Evolutionary conservation across 2,113 vertebrate genomes (phyloP), one percentile per base, ranked within the genome.

Genomic region (Grus americana): DNA sequence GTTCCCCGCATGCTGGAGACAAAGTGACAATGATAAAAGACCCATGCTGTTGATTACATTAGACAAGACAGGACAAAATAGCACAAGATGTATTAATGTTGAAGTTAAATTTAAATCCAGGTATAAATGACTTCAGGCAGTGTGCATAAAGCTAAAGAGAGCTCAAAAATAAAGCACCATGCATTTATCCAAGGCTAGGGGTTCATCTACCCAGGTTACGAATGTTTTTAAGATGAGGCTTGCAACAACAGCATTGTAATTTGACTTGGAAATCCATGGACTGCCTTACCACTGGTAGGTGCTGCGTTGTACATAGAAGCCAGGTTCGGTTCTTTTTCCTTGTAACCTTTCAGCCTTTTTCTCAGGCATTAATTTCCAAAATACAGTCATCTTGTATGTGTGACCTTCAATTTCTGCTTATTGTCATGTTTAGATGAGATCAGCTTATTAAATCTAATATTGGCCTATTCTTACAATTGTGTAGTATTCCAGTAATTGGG

Each of bases 11-110:
- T 55, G 75, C 54, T 92, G 83, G 76, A 87, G 89, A 94, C 23
- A 5, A 95, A 97, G 94, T 97, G 96, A 97, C 96, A 97, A 70
- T 97, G 97, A 98, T 93, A 93, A 96, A 98, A 96, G 93, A 97
- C 93, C 89, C 15, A 12, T 15, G 47, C 70, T 79, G 55, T 72
- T 96, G 97, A 97, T 96, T 96, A 81, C 87, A 97, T 97, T 97
- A 97, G 93, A 96, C 87, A 94, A 93, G 97, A 95, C 97, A 97
- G 93, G 76, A 96, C 82, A 94, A 97, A 97, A 97, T 83, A 97
- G 87, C 71, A 80, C 27, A 90, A 92, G 96, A 96, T 94, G 10
- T 96, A 98, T 98, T 97, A 96, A 96, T 87, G 95, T 66, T 96
- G 96, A 97, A 94, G 95, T 93, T 90, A 92, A 91, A 96, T 97